phyloP scores from a whole-genome alignment of 2,113 vertebrate species.

The Oncorhynchus tshawytscha region DNA sequence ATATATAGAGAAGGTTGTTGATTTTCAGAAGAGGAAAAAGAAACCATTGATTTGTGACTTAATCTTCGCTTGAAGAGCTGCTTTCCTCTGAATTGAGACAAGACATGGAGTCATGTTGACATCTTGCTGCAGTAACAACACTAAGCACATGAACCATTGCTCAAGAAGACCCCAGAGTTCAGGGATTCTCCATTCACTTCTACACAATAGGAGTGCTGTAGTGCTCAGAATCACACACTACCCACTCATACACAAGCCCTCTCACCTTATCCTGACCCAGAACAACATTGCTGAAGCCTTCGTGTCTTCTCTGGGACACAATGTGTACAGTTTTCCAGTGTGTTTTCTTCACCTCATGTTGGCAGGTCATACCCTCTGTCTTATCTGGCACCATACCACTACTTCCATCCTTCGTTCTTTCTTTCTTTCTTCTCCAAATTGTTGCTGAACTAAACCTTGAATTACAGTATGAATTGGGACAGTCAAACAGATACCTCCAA shows the following conservation, averaged over 20 bases:
- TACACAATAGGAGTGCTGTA: background rate
- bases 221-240: no score
- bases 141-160: slow-evolving; percentile 40
- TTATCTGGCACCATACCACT: no score
- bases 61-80: slow-evolving; percentile 9
- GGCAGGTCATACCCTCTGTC: no score
- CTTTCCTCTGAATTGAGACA: slow-evolving; percentile 8
- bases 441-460: no score
- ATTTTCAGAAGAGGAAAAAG: background rate
- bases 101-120: slow-evolving; percentile 18
- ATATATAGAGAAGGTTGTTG: slow-evolving; percentile 10
- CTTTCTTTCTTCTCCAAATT: background rate
- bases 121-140: slow-evolving; percentile 19
- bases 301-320: background rate
- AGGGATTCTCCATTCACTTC: slow-evolving; percentile 4
- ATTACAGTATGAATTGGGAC: background rate
- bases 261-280: slow-evolving; percentile 23
- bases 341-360: background rate
- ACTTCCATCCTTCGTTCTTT: background rate
- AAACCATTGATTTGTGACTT: background rate
- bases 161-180: slow-evolving; percentile 9
- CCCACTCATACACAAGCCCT: background rate
- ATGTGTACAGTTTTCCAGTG: no score
- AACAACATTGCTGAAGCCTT: background rate
- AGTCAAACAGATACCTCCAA: background rate